Conservation (phyloP, 2,888 invertebrate genomes). For the Leistus spinibarbis region DNA sequence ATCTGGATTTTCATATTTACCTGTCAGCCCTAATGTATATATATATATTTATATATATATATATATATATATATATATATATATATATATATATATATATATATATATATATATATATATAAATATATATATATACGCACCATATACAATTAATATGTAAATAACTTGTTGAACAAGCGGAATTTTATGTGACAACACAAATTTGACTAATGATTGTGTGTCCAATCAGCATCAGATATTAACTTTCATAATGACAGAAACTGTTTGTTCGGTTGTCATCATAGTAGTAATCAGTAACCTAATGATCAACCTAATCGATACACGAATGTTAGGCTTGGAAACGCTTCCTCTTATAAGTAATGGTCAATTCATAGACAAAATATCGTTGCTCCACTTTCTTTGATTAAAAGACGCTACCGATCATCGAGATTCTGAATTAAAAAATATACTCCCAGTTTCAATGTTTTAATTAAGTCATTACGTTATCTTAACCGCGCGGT, state of each 20-base stretch:
- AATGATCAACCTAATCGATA: background rate
- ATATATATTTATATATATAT: conserved; percentile 7
- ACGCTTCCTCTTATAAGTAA: background rate
- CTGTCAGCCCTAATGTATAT: background rate
- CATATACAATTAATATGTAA: background rate
- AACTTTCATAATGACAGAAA: background rate
- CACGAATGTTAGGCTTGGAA: background rate
- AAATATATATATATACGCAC: background rate
- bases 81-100: conserved; percentile 9
- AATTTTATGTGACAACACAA: background rate
- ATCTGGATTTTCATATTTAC: background rate
- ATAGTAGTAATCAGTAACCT: background rate
- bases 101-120: conserved; percentile 10
- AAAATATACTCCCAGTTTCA: background rate
- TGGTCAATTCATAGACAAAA: background rate
- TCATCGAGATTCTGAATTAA: background rate
- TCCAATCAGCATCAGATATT: background rate
- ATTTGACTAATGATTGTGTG: background rate
- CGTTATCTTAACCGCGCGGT: background rate
- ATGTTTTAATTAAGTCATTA: background rate
- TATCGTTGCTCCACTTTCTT: background rate
- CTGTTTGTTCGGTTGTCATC: background rate
- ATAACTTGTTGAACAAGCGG: background rate
- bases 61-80: conserved; percentile 13
- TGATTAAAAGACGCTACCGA: background rate